Percentiles rank a stretch among this genome's conserved stretches.
These are phyloP conservation scores for Psix sp. DNA, from an alignment of 1,140 invertebrate species.

Conservation along the genomic window DNA sequence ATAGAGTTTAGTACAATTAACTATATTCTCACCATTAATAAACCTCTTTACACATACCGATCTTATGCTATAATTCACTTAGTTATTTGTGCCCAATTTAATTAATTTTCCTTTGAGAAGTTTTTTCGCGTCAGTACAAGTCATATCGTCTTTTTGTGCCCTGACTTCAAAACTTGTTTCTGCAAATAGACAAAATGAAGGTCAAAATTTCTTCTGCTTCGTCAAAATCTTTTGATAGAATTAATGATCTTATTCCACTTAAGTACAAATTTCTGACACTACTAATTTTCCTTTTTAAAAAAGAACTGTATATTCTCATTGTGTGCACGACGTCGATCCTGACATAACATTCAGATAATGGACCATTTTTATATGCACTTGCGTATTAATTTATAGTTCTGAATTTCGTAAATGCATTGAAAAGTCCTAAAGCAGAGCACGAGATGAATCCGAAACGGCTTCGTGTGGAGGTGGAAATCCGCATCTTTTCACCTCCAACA, in stretches of 20 bases:
- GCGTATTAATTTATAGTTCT: conserved; percentile 31
- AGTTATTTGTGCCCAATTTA: too few species aligned
- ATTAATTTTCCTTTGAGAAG: too few species aligned
- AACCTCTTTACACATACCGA: too few species aligned
- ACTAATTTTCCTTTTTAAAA: conserved; percentile 7
- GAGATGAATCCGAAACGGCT: conserved; percentile 26
- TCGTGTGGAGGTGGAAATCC: conserved; percentile 33
- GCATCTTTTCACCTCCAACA: conserved; percentile 23
- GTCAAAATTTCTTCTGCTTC: conserved; percentile 7
- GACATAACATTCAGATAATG: conserved; percentile 8
- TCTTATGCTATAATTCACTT: too few species aligned
- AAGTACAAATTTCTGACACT: conserved; percentile 16
- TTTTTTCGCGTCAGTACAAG: too few species aligned
- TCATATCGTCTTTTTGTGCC: too few species aligned
- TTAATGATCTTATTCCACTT: conserved; percentile 6
- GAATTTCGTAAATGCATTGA: conserved; percentile 15
- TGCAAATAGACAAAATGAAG: conserved; percentile 13
- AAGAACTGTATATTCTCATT: conserved; percentile 26
- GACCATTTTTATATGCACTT: conserved; percentile 10
- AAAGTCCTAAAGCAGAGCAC: conserved; percentile 24
- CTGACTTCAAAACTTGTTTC: conserved; percentile 6
- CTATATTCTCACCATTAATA: too few species aligned
- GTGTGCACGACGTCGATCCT: conserved; percentile 28
- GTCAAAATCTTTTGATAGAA: conserved; percentile 4
- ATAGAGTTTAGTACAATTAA: too few species aligned